Conservation (phyloP, 2,113 vertebrate species). For the Coturnix japonica region DNA sequence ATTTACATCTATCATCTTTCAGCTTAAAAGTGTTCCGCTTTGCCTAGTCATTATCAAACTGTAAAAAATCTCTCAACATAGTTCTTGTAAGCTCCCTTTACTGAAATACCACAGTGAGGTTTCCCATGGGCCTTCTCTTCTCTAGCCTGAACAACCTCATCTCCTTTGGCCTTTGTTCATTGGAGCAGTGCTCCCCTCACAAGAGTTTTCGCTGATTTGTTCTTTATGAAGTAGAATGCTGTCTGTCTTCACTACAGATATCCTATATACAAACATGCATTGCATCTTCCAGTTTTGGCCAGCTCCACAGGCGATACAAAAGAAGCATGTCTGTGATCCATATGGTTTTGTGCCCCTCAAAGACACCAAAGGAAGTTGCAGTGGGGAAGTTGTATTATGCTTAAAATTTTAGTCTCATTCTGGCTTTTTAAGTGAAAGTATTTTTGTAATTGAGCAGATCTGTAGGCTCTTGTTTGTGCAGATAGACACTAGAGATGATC, state of each 20-base stretch:
- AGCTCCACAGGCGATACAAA: neutral
- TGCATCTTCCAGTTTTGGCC: neutral
- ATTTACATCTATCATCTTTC: neutral
- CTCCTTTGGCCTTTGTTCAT: neutral
- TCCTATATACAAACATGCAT: neutral
- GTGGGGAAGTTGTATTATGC: neutral
- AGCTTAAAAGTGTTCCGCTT: neutral
- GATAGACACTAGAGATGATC: neutral
- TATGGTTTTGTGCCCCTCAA: neutral
- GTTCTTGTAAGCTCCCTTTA: neutral
- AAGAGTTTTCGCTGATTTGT: neutral
- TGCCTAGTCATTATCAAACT: neutral
- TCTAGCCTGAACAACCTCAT: neutral
- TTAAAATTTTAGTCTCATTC: neutral
- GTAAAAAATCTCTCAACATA: neutral
- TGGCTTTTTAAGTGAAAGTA: neutral
- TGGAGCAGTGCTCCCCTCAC: neutral
- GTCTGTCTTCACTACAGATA: neutral
- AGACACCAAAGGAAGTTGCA: neutral
- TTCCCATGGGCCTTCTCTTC: neutral
- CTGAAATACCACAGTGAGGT: neutral
- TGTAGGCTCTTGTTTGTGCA: neutral
- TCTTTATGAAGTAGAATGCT: neutral
- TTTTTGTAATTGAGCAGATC: neutral
- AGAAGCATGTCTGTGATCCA: neutral